Evolutionary conservation across 2,113 vertebrate genomes (phyloP).

Genomic region (Petroica traversi): DNA sequence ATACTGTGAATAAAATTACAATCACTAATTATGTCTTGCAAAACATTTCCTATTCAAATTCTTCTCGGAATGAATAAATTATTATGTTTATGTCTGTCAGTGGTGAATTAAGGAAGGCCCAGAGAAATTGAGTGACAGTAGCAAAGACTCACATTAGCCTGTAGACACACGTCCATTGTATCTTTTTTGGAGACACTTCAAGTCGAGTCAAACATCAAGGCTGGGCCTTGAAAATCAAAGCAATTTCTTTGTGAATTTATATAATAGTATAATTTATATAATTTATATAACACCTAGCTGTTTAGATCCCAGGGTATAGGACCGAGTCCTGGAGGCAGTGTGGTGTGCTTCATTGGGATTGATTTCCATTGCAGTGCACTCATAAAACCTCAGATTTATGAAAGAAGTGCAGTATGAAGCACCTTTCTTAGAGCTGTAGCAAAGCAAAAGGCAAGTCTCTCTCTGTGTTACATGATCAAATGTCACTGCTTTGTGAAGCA

Average conservation of each 20-base stretch:
- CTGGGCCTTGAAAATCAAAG: too few species aligned
- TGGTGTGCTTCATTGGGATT: background rate
- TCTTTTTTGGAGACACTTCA: constrained; percentile 14
- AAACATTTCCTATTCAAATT: background rate
- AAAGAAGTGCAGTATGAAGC: background rate
- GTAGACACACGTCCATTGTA: background rate
- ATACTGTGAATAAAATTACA: background rate
- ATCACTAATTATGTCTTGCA: background rate
- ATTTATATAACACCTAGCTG: background rate
- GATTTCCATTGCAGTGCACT: background rate
- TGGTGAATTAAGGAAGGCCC: background rate
- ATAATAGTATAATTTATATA: background rate
- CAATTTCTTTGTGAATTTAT: background rate
- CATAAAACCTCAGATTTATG: background rate
- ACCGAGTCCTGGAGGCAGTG: background rate
- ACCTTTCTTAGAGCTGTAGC: background rate
- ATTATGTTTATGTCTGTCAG: background rate
- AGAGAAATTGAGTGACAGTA: background rate
- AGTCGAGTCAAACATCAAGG: background rate
- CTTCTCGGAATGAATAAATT: background rate
- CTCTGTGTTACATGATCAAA: constrained; percentile 59
- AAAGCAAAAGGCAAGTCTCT: background rate
- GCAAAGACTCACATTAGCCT: background rate
- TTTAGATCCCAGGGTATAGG: background rate
- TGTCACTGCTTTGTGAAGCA: constrained; percentile 71